phyloP scores from a whole-genome alignment of 2,797 vertebrate species.

The Enteromius radiatus region DNA sequence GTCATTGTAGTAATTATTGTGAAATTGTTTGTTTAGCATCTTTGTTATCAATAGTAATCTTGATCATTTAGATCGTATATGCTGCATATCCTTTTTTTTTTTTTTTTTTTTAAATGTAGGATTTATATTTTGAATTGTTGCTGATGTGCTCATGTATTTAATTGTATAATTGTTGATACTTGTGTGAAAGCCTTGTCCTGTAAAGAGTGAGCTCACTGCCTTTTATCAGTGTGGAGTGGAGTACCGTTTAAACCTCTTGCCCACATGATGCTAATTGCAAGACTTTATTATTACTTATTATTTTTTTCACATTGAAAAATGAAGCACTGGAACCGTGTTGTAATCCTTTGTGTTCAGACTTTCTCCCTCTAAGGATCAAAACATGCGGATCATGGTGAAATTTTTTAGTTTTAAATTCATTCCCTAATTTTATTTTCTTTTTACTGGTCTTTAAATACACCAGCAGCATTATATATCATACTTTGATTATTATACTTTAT shows the following conservation, averaged over 20 bases:
- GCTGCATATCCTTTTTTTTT: not conserved
- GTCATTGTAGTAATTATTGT: not conserved
- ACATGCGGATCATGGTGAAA: not conserved
- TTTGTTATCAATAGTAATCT: not conserved
- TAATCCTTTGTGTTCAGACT: not conserved
- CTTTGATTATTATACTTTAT: not conserved
- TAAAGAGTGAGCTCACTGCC: slow-evolving; percentile 80
- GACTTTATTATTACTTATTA: slow-evolving; percentile 67
- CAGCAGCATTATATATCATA: not conserved
- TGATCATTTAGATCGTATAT: not conserved
- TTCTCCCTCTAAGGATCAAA: slow-evolving; percentile 56
- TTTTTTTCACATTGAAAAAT: slow-evolving; percentile 54
- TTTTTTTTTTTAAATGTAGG: not conserved
- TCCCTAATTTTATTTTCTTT: not conserved
- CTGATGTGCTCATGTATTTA: not conserved
- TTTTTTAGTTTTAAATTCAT: not conserved
- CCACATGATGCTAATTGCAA: slow-evolving; percentile 59
- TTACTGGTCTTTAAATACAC: not conserved
- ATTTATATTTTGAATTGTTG: not conserved
- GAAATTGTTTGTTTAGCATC: not conserved
- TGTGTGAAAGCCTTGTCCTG: slow-evolving; percentile 73
- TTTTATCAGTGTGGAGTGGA: slow-evolving; percentile 74
- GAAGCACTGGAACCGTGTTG: not conserved
- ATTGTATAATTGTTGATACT: not conserved
- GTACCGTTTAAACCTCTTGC: slow-evolving; percentile 73